Percentiles rank a stretch among this genome's conserved stretches.
These are phyloP conservation scores for Charanyca ferruginea DNA, from an alignment of 2,888 invertebrate species.

Conservation along the genomic window DNA sequence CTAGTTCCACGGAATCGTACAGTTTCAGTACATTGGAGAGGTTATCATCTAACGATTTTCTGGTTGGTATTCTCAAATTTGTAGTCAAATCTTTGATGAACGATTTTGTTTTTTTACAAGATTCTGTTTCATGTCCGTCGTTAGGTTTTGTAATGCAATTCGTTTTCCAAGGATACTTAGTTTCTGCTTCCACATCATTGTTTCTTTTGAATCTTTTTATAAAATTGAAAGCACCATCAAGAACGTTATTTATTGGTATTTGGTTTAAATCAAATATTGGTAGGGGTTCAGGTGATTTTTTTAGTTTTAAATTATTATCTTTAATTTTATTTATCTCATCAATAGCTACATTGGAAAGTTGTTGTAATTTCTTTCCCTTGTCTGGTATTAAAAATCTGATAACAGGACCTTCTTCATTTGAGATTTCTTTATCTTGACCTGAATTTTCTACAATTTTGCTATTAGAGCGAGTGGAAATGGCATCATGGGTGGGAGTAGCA, in stretches of 20 bases:
- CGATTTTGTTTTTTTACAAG: neutral
- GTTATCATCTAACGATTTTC: neutral
- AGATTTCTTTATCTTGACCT: neutral
- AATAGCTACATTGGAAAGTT: neutral
- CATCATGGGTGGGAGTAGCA: neutral
- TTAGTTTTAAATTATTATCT: neutral
- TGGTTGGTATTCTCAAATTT: neutral
- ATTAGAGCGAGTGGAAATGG: neutral
- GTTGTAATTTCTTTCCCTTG: neutral
- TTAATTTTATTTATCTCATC: neutral
- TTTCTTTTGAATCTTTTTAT: conserved; percentile 35
- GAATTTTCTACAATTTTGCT: neutral
- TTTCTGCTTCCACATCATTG: fast-evolving
- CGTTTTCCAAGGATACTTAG: neutral
- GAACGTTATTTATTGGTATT: conserved; percentile 11
- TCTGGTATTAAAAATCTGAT: conserved; percentile 9
- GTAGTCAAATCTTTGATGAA: too few relatives aligned
- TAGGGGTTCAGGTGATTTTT: neutral
- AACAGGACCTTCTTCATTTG: neutral
- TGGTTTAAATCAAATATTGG: conserved; percentile 7
- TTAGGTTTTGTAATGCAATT: neutral
- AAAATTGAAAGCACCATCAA: conserved; percentile 18
- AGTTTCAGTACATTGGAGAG: neutral
- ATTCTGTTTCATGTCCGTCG: neutral
- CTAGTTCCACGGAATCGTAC: neutral